Conservation (phyloP, 2,888 invertebrate species). For the Poecilus cupreus region DNA sequence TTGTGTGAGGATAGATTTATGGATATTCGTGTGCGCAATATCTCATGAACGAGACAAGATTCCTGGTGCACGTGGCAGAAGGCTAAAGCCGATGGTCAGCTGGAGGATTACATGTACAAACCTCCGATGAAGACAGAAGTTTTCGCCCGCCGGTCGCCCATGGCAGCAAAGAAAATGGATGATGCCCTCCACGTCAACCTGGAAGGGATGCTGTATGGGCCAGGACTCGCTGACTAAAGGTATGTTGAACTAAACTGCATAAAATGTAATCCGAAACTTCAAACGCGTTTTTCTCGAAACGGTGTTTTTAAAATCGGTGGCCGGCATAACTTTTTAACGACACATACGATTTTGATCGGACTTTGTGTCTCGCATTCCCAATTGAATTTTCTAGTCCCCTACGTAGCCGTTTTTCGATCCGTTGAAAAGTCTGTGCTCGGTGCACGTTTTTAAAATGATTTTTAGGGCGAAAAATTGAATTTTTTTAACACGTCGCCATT, state of each 20-base stretch:
- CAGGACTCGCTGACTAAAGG: constrained; percentile 33
- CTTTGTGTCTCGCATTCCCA: too few species aligned
- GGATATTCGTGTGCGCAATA: too few species aligned
- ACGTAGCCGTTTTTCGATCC: too few species aligned
- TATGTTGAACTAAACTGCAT: constrained; percentile 23
- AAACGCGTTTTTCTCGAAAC: constrained; percentile 59
- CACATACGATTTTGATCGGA: too few species aligned
- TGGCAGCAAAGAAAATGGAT: background rate
- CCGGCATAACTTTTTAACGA: constrained; percentile 32
- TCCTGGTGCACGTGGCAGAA: constrained; percentile 62
- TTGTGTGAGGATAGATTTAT: too few species aligned
- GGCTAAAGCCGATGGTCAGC: constrained; percentile 53
- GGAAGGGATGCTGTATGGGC: constrained; percentile 49
- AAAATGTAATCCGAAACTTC: constrained; percentile 29
- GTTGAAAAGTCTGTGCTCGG: too few species aligned
- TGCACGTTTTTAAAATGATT: too few species aligned
- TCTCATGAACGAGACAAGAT: too few species aligned
- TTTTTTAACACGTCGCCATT: background rate
- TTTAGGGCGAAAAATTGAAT: constrained; percentile 21
- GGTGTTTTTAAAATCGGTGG: constrained; percentile 41
- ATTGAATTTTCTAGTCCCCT: too few species aligned
- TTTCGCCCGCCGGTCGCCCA: background rate
- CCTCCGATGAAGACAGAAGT: constrained; percentile 14
- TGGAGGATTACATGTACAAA: background rate
- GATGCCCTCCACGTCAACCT: background rate